Evolutionary conservation across 2,113 vertebrate genomes (phyloP), one percentile per base, ranked within the genome.

Genomic region (Ochotona curzoniae): DNA sequence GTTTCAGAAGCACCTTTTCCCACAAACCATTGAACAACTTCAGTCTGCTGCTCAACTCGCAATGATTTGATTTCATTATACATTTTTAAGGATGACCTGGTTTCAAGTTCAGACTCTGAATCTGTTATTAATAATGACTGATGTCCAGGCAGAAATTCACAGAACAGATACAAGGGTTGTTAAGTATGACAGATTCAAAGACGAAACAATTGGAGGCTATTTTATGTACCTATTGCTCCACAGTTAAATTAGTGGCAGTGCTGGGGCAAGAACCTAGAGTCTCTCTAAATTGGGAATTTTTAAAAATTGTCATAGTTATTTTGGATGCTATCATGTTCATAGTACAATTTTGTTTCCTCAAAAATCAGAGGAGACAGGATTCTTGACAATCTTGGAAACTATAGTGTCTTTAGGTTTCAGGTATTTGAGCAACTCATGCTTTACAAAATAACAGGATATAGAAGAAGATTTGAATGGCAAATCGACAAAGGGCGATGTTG

Each of bases 81-180:
- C 1, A 61, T 67, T 63, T 49, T 51, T 0, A 4, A 49, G 73
- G 5, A 87, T 30, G 20, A 5, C 4, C 20, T 66, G 23, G 44
- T 44, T 54, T 86, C 80, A 70, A 90, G 54, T 38, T 90, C 73
- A 85, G 20, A 83, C n/a, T 94, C 18, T 63, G 78, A 86, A 63
- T 71, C 61, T 60, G 75, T 25, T 75, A 51, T 70, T 70, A 18
- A 67, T 90, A 89, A 70, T 86, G 71, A 86, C 30, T 13, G 54
- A 54, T 90, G 30, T 70, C 11, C 28, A 90, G 38, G 18, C 47
- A 87, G 14, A 93, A 13, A 60, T 61, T 82, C 82, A 92, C 6
- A 35, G 13, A 87, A 71, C 23, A 90, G 57, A 69, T 0, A 75
- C 57, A 81, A 82, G 57, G n/a, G 78, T 78, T 28, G 63, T 54